Conservation (phyloP, 2,888 invertebrate species). For the Urechis unicinctus region DNA sequence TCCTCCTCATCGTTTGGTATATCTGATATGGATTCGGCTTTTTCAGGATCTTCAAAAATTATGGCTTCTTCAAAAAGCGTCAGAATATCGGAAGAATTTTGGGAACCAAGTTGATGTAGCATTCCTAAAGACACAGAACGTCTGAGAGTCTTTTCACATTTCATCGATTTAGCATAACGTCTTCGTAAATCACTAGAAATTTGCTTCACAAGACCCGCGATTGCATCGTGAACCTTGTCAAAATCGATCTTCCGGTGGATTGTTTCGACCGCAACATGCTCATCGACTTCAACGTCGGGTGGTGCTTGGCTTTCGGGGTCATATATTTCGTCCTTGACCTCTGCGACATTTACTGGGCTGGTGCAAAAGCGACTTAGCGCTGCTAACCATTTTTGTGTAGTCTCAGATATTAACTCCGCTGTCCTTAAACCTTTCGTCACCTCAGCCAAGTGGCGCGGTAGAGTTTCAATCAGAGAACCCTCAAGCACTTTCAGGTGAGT, state of each 20-base stretch:
- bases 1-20: background rate
- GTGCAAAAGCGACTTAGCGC: background rate
- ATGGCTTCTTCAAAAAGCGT: background rate
- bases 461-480: background rate
- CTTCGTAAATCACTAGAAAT: constrained; percentile 18
- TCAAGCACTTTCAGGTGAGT: too few species aligned
- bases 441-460: background rate
- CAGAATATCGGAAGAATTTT: background rate
- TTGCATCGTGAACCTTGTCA: constrained; percentile 20
- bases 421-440: background rate
- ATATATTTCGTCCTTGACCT: background rate
- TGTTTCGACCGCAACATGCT: background rate
- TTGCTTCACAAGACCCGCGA: constrained; percentile 18
- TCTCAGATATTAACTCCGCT: too few species aligned
- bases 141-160: constrained; percentile 5
- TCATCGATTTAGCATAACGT: constrained; percentile 3
- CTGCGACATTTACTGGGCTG: background rate
- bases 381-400: too few species aligned
- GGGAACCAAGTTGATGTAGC: too few species aligned
- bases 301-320: background rate
- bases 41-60: constrained; percentile 1
- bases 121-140: constrained; percentile 3
- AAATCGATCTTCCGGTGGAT: constrained; percentile 18
- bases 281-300: background rate
- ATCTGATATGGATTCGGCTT: background rate